Percentiles rank a stretch among this genome's conserved stretches.
Conservation (phyloP, 2,797 vertebrate genomes). For the Peromyscus melanophrys region DNA sequence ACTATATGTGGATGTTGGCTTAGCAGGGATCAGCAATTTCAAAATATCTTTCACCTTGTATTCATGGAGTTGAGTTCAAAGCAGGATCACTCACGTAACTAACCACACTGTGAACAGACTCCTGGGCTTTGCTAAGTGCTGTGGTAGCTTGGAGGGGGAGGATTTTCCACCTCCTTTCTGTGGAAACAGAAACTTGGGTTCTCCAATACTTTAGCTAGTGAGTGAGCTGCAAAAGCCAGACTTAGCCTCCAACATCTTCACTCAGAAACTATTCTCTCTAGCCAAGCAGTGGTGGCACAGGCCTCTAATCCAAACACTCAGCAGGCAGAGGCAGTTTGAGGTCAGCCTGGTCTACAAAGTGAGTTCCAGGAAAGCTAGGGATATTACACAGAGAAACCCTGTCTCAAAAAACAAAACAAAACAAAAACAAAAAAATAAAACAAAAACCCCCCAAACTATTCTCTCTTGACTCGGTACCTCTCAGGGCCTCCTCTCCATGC, state of each 20-base stretch:
- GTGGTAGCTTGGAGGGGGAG: neutral
- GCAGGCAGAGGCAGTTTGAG: neutral
- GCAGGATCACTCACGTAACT: neutral
- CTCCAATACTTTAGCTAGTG: neutral
- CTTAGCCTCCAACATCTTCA: neutral
- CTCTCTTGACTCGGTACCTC: neutral
- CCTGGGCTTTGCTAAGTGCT: neutral
- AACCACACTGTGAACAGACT: neutral
- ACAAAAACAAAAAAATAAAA: neutral
- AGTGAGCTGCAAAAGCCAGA: conserved; percentile 16
- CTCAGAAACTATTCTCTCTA: conserved; percentile 45
- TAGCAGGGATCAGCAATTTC: neutral
- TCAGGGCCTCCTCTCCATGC: neutral
- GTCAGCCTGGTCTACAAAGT: neutral
- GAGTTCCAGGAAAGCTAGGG: too few relatives aligned
- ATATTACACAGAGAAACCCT: neutral
- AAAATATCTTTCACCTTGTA: neutral
- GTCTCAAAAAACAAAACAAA: neutral
- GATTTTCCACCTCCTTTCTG: neutral
- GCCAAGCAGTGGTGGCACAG: rapidly evolving
- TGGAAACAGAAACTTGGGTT: neutral
- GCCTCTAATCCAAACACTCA: neutral
- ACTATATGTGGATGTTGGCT: neutral
- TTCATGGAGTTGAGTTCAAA: neutral
- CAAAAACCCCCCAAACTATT: neutral